Base-by-base conservation (phyloP, 2,888 invertebrate genomes). In the Papilio elwesi region DNA sequence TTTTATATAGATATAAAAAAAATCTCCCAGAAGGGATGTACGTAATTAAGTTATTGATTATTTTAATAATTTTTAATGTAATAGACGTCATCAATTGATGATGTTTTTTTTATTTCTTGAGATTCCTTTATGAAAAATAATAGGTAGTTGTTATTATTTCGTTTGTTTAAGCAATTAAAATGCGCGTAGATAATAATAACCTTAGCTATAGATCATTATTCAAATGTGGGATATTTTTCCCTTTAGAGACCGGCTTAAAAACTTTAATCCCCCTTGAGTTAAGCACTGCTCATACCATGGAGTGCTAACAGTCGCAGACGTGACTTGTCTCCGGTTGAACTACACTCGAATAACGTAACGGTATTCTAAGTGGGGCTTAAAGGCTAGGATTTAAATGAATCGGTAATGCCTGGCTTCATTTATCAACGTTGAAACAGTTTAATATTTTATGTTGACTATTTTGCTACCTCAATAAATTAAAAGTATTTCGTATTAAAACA, bases 231-330 rank as follows among this genome's bases (percentile, higher is more conserved):
- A 12, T 6, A 57, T 12, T 2, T 38, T 57, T 57, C 1, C 13
- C 13, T 16, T 9, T 43, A 43, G 4, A 43, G 43, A 43, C 43
- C 7, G 8, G 43, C 2, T 43, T 53, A 49, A 69, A 68, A 62
- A 69, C 38, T 62, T 47, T 26, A 43, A 70, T 63, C 43, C 63
- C 52, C 26, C 69, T 63, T 53, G 69, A 47, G 62, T 52, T 52
- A 70, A 52, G 69, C 53, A 2, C 12, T 10, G 43, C 36, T 69
- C 52, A 69, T 68, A 59, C 59, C 9, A 49, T 26, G 9, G n/a
- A 59, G 68, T 63, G 69, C 43, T 26, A 16, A 38, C 52, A 43
- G 36, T 8, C 49, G 52, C 52, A 52, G 62, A 70, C 52, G 10
- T 38, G 51, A 52, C 26, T 63, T 51, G 38, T 63, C 63, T 38